Base-by-base conservation (phyloP, 2,797 vertebrate species). In the Notolabrus celidotus region DNA sequence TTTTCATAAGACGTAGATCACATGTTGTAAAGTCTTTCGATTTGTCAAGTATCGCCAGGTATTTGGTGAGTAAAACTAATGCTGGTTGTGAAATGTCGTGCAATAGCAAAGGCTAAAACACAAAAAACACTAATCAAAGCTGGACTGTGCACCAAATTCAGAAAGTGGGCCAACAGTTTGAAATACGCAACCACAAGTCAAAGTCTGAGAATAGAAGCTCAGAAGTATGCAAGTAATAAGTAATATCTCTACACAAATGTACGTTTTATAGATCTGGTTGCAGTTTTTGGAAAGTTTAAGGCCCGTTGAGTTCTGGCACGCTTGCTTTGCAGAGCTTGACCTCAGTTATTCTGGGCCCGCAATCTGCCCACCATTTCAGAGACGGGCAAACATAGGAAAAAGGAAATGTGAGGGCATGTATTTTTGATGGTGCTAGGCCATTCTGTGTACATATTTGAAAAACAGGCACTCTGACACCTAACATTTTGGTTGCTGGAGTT, bases 1-100 rank as follows among this genome's bases (percentile, higher is more conserved):
- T 47, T 73, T 80, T 67, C 60, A 61, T 67, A 80, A 66, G 63
- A 84, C 74, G 67, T 51, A 76, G 66, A 85, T 84, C 74, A 80
- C 62, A 68, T 42, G 42, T 51, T 72, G 62, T 51, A 76, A 76
- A 73, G 52, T 66, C 33, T 62, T 65, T 65, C 2, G 0, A 31
- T 79, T 74, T 22, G 73, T 92, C 91, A 94, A 93, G 92, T 93
- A 87, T 88, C 74, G 43, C 84, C 91, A 93, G 92, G 88, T 85
- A 86, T 92, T 93, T 92, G 86, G 84, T 89, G 70, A 73, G 52
- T 86, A 49, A 68, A 79, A 85, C 70, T 41, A 74, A 76, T 42
- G 53, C 49, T 71, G 19, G 36, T 20, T 65, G 23, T 17, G 22
- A 62, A 53, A 49, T 50, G 5, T 63, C 10, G 54, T 15, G 47